These are phyloP conservation scores for Hyposoter didymator DNA, from an alignment of 2,888 invertebrate species.

Conservation along the genomic window DNA sequence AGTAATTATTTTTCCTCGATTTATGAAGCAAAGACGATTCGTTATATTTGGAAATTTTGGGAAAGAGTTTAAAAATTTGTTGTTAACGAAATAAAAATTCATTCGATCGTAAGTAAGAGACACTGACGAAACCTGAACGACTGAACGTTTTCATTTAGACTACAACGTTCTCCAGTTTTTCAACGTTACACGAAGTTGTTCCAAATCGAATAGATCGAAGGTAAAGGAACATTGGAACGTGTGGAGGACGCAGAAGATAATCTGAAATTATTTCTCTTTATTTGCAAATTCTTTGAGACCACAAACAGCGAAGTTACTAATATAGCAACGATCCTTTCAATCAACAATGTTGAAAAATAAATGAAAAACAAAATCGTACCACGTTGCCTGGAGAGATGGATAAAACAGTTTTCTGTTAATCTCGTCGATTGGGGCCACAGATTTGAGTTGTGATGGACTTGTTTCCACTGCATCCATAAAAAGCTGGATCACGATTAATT, in stretches of 20 bases:
- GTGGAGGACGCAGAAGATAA: not conserved
- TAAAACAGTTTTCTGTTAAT: constrained; percentile 10
- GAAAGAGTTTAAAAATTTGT: too few species aligned
- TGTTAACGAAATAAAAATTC: too few species aligned
- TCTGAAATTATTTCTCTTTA: constrained; percentile 64
- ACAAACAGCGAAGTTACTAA: constrained; percentile 67
- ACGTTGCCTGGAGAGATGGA: not conserved
- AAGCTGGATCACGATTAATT: not conserved
- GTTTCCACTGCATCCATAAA: constrained; percentile 22
- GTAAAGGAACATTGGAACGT: constrained; percentile 9
- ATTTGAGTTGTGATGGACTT: not conserved
- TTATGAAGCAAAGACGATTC: too few species aligned
- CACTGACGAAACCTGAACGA: not conserved
- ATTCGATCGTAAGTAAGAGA: too few species aligned
- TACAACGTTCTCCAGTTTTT: not conserved
- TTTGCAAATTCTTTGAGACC: constrained; percentile 29
- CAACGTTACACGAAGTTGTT: not conserved
- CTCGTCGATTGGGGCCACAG: not conserved
- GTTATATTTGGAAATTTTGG: too few species aligned
- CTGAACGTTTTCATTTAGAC: not conserved
- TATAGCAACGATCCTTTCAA: constrained; percentile 69
- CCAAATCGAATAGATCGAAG: not conserved
- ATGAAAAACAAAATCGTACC: not conserved
- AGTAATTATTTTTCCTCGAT: too few species aligned
- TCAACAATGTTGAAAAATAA: constrained; percentile 1